Conservation (phyloP, 2,888 invertebrate species). For the Calliopum simillimum region DNA sequence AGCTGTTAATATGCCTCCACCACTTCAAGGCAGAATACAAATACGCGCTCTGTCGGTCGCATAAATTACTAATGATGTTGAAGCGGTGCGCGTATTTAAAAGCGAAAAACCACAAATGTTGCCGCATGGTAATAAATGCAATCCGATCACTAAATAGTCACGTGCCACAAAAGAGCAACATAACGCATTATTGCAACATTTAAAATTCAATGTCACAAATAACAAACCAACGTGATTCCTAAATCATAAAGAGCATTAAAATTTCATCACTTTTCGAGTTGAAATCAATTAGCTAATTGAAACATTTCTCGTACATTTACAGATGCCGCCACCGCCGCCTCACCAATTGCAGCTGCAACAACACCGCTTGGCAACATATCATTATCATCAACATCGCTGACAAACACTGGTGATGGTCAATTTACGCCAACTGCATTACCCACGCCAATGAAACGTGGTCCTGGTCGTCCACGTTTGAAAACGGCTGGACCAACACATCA, state of each 20-base stretch:
- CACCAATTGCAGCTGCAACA: not conserved
- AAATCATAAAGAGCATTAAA: not conserved
- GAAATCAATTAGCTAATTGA: too few species aligned
- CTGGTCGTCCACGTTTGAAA: slow-evolving; percentile 76
- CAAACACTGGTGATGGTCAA: slow-evolving; percentile 40
- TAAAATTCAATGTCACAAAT: too few species aligned
- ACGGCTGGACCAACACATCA: slow-evolving; percentile 76
- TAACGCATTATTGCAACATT: too few species aligned
- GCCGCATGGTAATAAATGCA: too few species aligned
- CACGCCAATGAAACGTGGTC: slow-evolving; percentile 71
- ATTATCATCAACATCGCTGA: slow-evolving; percentile 25
- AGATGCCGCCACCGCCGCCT: slow-evolving; percentile 32
- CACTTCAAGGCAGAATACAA: slow-evolving; percentile 4
- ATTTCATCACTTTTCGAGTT: too few species aligned
- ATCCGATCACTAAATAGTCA: too few species aligned
- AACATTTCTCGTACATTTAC: slow-evolving; percentile 10
- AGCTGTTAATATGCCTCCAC: slow-evolving; percentile 4
- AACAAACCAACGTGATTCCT: not conserved
- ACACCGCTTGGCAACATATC: too few species aligned
- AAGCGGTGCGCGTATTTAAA: too few species aligned
- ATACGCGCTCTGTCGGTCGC: not conserved
- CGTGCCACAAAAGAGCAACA: too few species aligned
- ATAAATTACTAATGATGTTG: too few species aligned
- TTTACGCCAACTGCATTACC: slow-evolving; percentile 52
- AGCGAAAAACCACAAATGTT: too few species aligned